These are phyloP conservation scores for Panthera leo DNA, from an alignment of 2,113 vertebrate species.

Conservation along the genomic window DNA sequence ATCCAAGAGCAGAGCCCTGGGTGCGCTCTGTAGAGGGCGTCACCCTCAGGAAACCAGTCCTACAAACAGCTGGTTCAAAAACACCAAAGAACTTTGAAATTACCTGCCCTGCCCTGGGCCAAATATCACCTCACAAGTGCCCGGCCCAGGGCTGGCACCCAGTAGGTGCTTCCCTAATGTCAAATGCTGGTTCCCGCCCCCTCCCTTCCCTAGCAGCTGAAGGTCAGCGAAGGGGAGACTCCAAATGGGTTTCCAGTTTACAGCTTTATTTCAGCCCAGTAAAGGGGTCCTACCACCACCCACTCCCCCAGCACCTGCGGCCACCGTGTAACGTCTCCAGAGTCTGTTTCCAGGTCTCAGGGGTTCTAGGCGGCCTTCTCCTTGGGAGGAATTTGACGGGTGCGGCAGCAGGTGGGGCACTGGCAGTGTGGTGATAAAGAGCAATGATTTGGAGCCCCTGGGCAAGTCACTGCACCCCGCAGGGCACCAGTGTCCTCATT, in stretches of 20 bases:
- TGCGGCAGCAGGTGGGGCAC: background rate
- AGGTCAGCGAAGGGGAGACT: too few relatives aligned
- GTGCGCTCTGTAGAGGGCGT: background rate
- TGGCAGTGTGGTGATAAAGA: background rate
- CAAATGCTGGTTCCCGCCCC: background rate
- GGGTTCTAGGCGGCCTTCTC: background rate
- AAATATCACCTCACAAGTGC: background rate
- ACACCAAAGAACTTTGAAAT: background rate
- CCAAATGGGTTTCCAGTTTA: background rate
- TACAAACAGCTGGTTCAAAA: background rate
- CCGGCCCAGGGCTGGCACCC: background rate
- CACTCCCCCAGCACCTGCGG: background rate
- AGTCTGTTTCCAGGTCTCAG: background rate
- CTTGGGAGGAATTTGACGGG: background rate
- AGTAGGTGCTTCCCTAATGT: background rate
- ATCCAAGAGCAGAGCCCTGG: background rate
- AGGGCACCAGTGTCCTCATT: background rate
- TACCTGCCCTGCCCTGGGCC: background rate
- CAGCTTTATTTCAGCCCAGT: rapidly evolving
- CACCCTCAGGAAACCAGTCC: too few relatives aligned
- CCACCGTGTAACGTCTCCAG: background rate
- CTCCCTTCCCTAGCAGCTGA: background rate
- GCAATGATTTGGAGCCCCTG: background rate
- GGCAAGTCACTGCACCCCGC: background rate
- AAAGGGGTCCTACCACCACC: background rate